A percentile compares a stretch with the other conserved stretches of the same genome.
Evolutionary conservation across 2,797 vertebrate genomes (phyloP).

Genomic region (Anguilla anguilla): DNA sequence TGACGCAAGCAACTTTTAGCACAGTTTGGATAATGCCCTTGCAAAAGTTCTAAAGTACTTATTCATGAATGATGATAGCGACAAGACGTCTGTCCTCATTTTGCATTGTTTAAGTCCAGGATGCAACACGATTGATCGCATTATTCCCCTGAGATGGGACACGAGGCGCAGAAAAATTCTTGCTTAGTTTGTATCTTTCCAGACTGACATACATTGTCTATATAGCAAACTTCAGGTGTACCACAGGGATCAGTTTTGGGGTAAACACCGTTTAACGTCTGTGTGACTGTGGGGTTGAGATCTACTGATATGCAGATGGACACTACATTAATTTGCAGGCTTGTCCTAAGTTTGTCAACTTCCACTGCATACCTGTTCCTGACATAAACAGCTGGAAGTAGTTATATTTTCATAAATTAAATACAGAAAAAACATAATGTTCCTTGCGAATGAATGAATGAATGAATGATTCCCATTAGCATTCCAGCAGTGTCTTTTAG

Average conservation of each 20-base stretch:
- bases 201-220: background rate
- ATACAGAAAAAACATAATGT: too few species aligned
- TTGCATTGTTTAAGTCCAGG: too few species aligned
- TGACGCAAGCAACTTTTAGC: too few species aligned
- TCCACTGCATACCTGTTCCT: background rate
- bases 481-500: background rate
- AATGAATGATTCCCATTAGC: background rate
- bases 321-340: background rate
- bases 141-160: too few species aligned
- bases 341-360: background rate
- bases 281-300: background rate
- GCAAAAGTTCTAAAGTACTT: too few species aligned
- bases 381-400: background rate
- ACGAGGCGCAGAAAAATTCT: too few species aligned
- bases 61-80: too few species aligned
- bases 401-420: too few species aligned
- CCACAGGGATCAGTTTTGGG: background rate
- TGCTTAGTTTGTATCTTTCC: too few species aligned
- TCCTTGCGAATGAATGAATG: background rate
- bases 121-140: too few species aligned
- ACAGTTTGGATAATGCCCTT: too few species aligned
- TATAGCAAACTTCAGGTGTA: background rate
- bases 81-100: too few species aligned
- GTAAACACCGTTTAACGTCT: background rate
- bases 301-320: background rate